Evolutionary conservation across 2,113 vertebrate species (phyloP).

Genomic region (Propithecus coquereli): DNA sequence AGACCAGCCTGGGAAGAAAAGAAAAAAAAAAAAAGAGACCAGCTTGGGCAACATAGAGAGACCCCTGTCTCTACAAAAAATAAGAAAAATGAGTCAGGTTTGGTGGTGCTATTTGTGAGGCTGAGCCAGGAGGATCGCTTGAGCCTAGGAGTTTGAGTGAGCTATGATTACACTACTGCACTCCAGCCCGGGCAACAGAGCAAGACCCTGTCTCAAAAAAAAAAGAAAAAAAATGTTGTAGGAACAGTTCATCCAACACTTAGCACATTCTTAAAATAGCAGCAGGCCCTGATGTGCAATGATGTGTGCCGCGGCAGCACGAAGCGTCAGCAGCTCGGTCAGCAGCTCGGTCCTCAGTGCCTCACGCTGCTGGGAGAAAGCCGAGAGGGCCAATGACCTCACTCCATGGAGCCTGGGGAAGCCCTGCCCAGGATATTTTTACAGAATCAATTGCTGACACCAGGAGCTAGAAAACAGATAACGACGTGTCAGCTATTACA

Average conservation of each 20-base stretch:
- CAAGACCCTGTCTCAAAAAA: too few species aligned
- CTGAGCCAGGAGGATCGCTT: too few species aligned
- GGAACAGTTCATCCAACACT: not conserved
- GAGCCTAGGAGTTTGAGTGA: too few species aligned
- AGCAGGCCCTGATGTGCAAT: not conserved
- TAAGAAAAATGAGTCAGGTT: too few species aligned
- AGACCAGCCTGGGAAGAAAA: too few species aligned
- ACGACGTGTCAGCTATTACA: conserved; percentile 35
- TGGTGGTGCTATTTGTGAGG: too few species aligned
- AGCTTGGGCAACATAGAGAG: too few species aligned
- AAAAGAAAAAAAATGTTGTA: not conserved
- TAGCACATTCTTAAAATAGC: not conserved
- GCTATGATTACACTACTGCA: too few species aligned
- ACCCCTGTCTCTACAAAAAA: too few species aligned
- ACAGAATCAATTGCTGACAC: conserved; percentile 21
- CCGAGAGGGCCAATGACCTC: not conserved
- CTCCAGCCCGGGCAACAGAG: too few species aligned
- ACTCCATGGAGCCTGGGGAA: not conserved
- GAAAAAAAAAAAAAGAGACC: too few species aligned
- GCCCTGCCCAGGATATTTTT: conserved; percentile 12
- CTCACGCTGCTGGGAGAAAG: not conserved
- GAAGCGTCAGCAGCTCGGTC: not conserved
- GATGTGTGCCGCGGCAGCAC: not conserved
- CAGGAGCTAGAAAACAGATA: conserved; percentile 41
- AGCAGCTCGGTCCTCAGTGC: not conserved